Evolutionary conservation across 2,888 invertebrate species (phyloP), one percentile per base, ranked within the genome.

Genomic region (Harmothoe impar): DNA sequence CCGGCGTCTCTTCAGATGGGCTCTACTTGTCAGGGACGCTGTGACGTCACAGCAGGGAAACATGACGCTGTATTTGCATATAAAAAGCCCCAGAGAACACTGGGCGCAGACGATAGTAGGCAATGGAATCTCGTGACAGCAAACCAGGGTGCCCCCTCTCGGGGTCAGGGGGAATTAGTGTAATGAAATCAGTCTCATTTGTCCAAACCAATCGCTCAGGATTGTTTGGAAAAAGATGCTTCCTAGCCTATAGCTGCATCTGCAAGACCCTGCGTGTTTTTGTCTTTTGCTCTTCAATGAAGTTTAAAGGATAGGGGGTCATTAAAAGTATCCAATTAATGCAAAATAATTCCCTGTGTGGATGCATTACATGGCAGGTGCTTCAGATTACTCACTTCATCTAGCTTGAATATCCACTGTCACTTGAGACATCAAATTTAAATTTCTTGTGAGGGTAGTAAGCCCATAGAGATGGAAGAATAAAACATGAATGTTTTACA

Each of bases 81-180:
- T 81, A 43, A 81, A 81, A 81, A 81, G 81, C 81, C 17, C 77
- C n/a, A 29, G 62, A 62, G 43, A 43, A 43, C 23, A 29, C 77
- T 77, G 77, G 29, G 77, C 77, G 77, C 29, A 29, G 29, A 77
- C 29, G 20, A 62, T n/a, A n/a, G 23, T 15, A n/a, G 3, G 62
- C n/a, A 20, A 62, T 20, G 43, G 62, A n/a, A 62, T 62, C 62
- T 62, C 62, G 15, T 62, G 62, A 62, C 62, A n/a, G 62, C 62
- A n/a, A 20, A n/a, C 20, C n/a, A 20, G 62, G 7, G 62, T n/a
- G 62, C 12, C 62, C 20, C 62, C 62, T 62, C 20, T 20, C n/a
- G 62, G 62, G 62, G 62, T 62, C 62, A n/a, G 23, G 62, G 20
- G 62, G 62, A n/a, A 62, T 62, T 62, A 62, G 62, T 62, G n/a